These are phyloP conservation scores for Lytechinus pictus DNA, from an alignment of 35 echinoderm and acorn worm species.

Conservation along the genomic window DNA sequence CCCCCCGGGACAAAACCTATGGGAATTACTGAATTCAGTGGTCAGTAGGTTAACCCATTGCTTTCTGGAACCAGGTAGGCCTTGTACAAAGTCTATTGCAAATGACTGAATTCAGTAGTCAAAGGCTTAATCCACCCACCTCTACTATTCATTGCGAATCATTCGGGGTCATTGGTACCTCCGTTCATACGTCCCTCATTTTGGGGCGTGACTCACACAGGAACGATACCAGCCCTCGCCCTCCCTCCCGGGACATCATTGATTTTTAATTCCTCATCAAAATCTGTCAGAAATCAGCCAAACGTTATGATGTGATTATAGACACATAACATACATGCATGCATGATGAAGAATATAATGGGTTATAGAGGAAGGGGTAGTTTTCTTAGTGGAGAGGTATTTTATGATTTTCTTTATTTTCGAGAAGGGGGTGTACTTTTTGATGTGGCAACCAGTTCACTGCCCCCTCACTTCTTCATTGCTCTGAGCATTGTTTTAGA, in stretches of 20 bases:
- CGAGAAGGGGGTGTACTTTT: neutral
- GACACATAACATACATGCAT: slow-evolving; percentile 11
- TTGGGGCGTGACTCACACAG: neutral
- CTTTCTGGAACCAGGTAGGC: too few relatives aligned
- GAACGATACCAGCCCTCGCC: neutral
- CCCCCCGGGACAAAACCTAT: too few relatives aligned
- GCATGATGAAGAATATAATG: neutral
- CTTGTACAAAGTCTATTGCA: too few relatives aligned
- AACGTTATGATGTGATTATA: neutral
- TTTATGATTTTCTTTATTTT: neutral
- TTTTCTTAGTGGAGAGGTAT: neutral
- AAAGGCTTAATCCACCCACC: neutral
- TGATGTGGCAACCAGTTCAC: neutral
- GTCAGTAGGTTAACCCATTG: too few relatives aligned
- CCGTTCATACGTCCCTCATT: neutral
- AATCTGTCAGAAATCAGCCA: neutral
- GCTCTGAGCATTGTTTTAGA: neutral
- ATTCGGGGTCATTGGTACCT: neutral
- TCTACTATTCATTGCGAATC: neutral
- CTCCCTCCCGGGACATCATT: slow-evolving; percentile 1
- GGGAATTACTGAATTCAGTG: too few relatives aligned
- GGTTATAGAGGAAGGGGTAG: neutral
- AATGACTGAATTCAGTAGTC: too few relatives aligned
- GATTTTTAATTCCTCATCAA: slow-evolving; percentile 20
- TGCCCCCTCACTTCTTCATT: neutral